These are phyloP conservation scores for Lepus americanus DNA, from an alignment of 2,113 vertebrate genomes.

Conservation along the genomic window DNA sequence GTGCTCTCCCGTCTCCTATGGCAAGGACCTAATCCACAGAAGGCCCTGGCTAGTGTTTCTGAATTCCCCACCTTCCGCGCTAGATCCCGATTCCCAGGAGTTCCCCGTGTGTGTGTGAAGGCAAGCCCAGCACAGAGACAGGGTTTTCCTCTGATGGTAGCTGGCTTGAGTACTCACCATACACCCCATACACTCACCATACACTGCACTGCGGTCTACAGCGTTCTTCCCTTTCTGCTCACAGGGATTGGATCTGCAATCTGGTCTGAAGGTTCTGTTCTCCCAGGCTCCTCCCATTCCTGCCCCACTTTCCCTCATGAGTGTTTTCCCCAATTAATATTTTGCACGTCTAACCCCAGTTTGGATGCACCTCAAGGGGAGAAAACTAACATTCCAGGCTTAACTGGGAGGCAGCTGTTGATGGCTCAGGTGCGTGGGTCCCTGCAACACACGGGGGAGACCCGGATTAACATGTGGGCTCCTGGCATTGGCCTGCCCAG, in stretches of 20 bases:
- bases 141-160: neutral
- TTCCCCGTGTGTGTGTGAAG: neutral
- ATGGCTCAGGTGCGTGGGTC: too few species aligned
- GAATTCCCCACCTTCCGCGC: neutral
- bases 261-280: neutral
- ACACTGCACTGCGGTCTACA: too few species aligned
- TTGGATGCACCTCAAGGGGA: neutral
- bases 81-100: fast-evolving
- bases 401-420: neutral
- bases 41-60: neutral
- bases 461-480: too few species aligned
- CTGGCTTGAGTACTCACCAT: neutral
- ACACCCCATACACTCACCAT: neutral
- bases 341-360: neutral
- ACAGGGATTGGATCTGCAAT: neutral
- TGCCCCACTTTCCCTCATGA: neutral
- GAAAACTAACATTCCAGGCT: neutral
- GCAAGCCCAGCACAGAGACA: neutral
- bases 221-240: neutral
- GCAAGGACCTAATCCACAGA: too few species aligned
- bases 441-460: too few species aligned
- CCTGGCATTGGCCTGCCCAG: too few species aligned
- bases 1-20: neutral
- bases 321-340: neutral
- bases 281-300: neutral